Conservation (phyloP, 2,797 vertebrate species). For the Crenichthys baileyi region DNA sequence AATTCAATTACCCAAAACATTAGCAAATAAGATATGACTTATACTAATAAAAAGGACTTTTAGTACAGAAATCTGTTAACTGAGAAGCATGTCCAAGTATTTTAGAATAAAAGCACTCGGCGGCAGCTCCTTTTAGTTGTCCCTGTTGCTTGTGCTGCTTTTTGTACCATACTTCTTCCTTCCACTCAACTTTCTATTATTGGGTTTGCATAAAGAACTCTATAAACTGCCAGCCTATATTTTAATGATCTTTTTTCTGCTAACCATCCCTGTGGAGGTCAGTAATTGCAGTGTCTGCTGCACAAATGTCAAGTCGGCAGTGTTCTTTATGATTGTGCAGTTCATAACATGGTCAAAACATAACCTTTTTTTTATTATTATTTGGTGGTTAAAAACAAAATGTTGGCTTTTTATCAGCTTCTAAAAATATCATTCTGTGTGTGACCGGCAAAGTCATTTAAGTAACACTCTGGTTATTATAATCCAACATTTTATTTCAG, state of each 20-base stretch:
- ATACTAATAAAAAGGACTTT: background rate
- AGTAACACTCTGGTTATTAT: background rate
- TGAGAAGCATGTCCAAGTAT: background rate
- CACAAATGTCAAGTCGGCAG: background rate
- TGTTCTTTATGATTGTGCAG: background rate
- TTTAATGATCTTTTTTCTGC: background rate
- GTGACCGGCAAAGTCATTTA: background rate
- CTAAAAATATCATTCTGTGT: background rate
- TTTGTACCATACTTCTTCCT: background rate
- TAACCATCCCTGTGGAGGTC: background rate
- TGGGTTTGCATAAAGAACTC: background rate
- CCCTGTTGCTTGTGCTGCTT: background rate
- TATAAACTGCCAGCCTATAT: background rate
- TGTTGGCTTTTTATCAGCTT: background rate
- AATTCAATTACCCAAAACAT: background rate
- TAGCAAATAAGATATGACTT: background rate
- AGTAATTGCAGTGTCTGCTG: too few relatives aligned
- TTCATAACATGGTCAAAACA: background rate
- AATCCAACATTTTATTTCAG: slow-evolving; percentile 41
- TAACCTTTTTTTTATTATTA: background rate
- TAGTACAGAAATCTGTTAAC: background rate
- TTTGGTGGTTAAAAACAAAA: background rate
- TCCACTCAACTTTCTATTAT: background rate
- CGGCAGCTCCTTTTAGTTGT: background rate
- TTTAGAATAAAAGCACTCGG: background rate